Base-by-base conservation (phyloP, 2,797 vertebrate species). In the Onychomys arenicola region DNA sequence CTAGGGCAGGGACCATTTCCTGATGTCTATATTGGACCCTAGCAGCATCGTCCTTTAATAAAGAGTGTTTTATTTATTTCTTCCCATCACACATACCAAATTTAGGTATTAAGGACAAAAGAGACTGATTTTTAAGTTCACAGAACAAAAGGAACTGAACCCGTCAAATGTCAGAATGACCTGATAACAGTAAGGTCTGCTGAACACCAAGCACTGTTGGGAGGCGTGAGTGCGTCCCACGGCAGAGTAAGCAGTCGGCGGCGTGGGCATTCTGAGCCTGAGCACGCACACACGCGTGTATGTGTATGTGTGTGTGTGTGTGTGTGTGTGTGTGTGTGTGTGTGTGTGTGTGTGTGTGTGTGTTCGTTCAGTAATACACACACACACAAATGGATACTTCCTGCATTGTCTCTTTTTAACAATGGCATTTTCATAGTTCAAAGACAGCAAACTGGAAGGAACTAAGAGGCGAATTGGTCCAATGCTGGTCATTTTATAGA, bases 311-410 rank as follows among this genome's bases (percentile, higher is more conserved):
- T 49, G 49, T 49, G 49, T 11, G 49, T 49, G 49, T 12, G 49
- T 49, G 49, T 52, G 49, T 52, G 49, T 52, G 49, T 52, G 49
- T 52, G 46, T 46, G 49, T 11, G 49, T 49, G 49, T 49, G 49
- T 11, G 49, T 49, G 49, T 49, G 49, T 11, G 49, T 49, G 49
- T 12, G 49, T 49, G 49, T 52, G 49, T 52, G 49, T 52, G 49
- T 52, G 49, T 52, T n/a, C n/a, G 10, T 46, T 46, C 46, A 46
- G 46, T 46, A 46, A 46, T 52, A 34, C 49, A 85, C 29, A 94
- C 29, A 94, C 93, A 97, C 27, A 63, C 81, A 91, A 69, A 95
- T 87, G 65, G 97, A 89, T 76, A 95, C 82, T 94, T 94, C 95
- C 67, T 82, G 75, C 91, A 43, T 5, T 65, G 83, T 52, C 69